These are phyloP conservation scores for Sebastolobus altivelis DNA, from an alignment of 2,797 vertebrate genomes.

Conservation along the genomic window DNA sequence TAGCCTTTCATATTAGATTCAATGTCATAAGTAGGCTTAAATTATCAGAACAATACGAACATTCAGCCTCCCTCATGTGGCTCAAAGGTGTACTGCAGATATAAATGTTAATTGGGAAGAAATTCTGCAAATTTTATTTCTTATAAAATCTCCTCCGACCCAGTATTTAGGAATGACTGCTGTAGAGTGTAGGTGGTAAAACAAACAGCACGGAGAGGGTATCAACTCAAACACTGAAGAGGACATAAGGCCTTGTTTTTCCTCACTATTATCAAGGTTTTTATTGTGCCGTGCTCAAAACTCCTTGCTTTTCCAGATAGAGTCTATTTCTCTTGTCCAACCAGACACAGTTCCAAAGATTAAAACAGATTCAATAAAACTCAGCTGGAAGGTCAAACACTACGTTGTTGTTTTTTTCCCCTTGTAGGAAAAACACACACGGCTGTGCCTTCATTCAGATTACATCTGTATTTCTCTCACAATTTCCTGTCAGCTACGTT, in stretches of 20 bases:
- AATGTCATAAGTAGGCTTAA: too few relatives aligned
- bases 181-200: background rate
- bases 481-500: conserved; percentile 14
- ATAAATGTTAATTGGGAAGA: too few relatives aligned
- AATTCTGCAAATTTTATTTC: too few relatives aligned
- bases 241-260: background rate
- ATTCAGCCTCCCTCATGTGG: too few relatives aligned
- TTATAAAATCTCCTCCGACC: too few relatives aligned
- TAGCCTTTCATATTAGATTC: too few relatives aligned
- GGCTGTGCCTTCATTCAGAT: conserved; percentile 12
- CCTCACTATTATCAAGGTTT: background rate
- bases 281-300: conserved; percentile 2
- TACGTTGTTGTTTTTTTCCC: background rate
- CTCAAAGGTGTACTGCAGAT: too few relatives aligned
- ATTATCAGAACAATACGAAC: too few relatives aligned
- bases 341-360: background rate
- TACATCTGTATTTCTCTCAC: conserved; percentile 2
- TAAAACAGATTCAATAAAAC: conserved; percentile 32
- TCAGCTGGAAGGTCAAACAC: conserved; percentile 25
- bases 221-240: background rate
- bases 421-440: background rate
- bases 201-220: background rate
- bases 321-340: conserved; percentile 6
- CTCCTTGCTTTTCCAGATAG: background rate
- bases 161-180: too few relatives aligned